Base-by-base conservation (phyloP, 1,140 invertebrate species). In the Zaprionus ghesquierei region DNA sequence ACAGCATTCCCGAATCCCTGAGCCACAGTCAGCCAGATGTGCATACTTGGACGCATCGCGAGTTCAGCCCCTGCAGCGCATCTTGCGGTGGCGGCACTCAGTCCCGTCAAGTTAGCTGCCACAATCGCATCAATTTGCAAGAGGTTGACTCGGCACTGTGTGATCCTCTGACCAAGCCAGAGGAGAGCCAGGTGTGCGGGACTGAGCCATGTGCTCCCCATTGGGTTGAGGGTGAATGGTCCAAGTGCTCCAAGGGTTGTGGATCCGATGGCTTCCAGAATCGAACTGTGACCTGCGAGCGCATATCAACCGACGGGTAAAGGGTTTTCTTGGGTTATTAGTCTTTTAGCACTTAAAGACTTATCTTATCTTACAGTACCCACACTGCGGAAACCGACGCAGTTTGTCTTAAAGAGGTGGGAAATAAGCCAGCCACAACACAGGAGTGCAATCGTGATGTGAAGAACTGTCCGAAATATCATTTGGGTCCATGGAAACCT, bases 21-120 rank as follows among this genome's bases (percentile, higher is more conserved):
- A 94, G 94, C 8, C 94, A 95, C 13, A 94, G 93, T 55, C 92
- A 94, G 1, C 94, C 94, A 41, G 95, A 96, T 64, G 94, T 94
- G 25, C 98, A 98, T 91, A 93, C 94, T 8, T 98, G 97, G 97
- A 94, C 95, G 5, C 94, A 94, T 80, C 96, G 95, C 35, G 94
- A 96, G 65, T 99, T 96, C 92, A 94, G 95, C 4, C 93, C 94
- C 0, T 99, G 98, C 92, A 96, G 94, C 64, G 94, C 94, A 3
- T 94, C 95, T 6, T 99, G 98, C 91, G 98, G 98, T 18, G 96
- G 96, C 94, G 98, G 98, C 96, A 92, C 93, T 55, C 96, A 97
- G 93, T 94, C 93, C 1, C 93, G 97, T 20, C 94, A 94, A 58
- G 95, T 97, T 1, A 94, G 93, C 5, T 97, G 96, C 84, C 94